Base-by-base conservation (phyloP, 2,888 invertebrate genomes). In the Helleia helle region DNA sequence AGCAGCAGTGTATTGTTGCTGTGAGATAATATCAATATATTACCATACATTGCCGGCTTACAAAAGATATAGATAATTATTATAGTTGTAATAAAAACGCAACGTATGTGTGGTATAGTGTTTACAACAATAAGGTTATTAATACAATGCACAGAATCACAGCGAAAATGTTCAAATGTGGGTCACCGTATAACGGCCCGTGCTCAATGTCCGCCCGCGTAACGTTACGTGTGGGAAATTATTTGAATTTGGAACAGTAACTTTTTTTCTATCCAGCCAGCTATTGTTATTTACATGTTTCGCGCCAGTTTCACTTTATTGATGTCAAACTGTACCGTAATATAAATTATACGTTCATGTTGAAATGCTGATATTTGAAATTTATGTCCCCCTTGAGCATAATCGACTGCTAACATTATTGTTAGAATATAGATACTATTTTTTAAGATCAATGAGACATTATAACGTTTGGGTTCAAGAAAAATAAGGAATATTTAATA, bases 171-270 rank as follows among this genome's bases (percentile, higher is more conserved):
- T 50, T 55, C 59, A 58, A 66, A 79, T 73, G 71, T 83, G 59
- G 79, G 83, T 84, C 83, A 84, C 74, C 71, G 71, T 71, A 80
- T 83, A 84, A 84, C 83, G 83, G 83, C 68, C 46, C 66, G 83
- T 69, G 66, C 83, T 71, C 69, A 68, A 68, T 83, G 77, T 69
- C 73, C 80, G 81, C 79, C 76, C 79, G 83, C 81, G 80, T 81
- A 83, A 83, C 83, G 74, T 83, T 83, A 83, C 83, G 83, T 83
- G 83, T 84, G 83, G 83, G 83, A 84, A 84, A 84, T 79, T 75
- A 80, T 79, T 80, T 71, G 80, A 81, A 84, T 84, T 84, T 77
- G 77, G 83, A 80, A 80, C 83, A 64, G 56, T 44, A 58, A 57
- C 51, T 51, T 57, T 70, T 51, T 74, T 77, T 71, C 63, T 75